phyloP scores from a whole-genome alignment of 2,888 invertebrate species.

The Heteromyza rotundicornis region DNA sequence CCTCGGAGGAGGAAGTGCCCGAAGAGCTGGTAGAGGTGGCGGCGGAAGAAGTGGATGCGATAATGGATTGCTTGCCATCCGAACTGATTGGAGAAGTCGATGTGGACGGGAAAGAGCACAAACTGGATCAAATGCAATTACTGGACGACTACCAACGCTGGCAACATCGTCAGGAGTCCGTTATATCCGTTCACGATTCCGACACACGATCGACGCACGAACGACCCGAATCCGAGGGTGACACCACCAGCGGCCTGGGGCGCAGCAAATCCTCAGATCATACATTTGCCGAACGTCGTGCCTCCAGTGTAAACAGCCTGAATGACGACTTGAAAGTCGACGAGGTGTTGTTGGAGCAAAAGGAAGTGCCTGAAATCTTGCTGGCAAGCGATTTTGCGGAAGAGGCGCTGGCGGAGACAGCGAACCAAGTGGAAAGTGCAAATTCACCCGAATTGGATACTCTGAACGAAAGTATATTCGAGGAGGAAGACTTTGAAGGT shows the following conservation, averaged over 20 bases:
- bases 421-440: not conserved
- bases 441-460: not conserved
- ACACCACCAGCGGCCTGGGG: slow-evolving; percentile 46
- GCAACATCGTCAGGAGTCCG: slow-evolving; percentile 26
- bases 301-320: slow-evolving; percentile 21
- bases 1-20: not conserved
- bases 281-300: slow-evolving; percentile 13
- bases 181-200: slow-evolving; percentile 36
- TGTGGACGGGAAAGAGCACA: not conserved
- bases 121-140: slow-evolving; percentile 70
- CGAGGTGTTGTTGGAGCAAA: slow-evolving; percentile 1
- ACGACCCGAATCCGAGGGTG: slow-evolving; percentile 42
- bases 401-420: too few species aligned
- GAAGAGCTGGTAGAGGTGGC: not conserved
- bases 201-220: slow-evolving; percentile 30
- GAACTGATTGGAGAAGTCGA: not conserved
- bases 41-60: not conserved
- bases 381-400: slow-evolving; percentile 16
- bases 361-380: slow-evolving; percentile 11
- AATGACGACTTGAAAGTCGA: slow-evolving; percentile 15
- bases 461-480: slow-evolving; percentile 11
- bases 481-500: slow-evolving; percentile 26
- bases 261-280: slow-evolving; percentile 50
- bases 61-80: not conserved
- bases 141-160: slow-evolving; percentile 59